Evolutionary conservation across 1,140 invertebrate species (phyloP).

Genomic region (Temnothorax nylanderi): DNA sequence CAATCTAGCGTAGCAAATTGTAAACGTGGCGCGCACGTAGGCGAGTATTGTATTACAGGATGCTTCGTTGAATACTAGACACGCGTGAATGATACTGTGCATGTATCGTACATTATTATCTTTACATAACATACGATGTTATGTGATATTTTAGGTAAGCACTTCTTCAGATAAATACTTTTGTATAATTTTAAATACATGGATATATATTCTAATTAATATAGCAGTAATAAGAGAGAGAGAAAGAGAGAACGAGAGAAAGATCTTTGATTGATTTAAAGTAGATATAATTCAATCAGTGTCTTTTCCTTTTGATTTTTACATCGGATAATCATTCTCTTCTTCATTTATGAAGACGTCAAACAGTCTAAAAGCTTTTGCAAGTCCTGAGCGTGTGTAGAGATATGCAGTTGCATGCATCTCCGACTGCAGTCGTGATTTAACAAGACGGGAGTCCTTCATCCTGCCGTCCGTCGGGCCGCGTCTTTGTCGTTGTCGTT

Average conservation of each 20-base stretch:
- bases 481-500: slow-evolving; percentile 56
- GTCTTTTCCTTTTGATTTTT: neutral
- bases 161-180: neutral
- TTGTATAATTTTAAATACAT: neutral
- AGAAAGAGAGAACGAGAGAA: neutral
- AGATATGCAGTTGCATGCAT: slow-evolving; percentile 34
- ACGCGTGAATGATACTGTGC: slow-evolving; percentile 14
- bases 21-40: slow-evolving; percentile 25
- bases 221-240: neutral
- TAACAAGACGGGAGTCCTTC: slow-evolving; percentile 70
- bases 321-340: neutral
- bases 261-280: neutral
- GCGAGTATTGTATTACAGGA: slow-evolving; percentile 40
- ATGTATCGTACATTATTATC: slow-evolving; percentile 17
- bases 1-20: slow-evolving; percentile 22
- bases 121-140: slow-evolving; percentile 15
- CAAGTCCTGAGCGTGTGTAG: neutral
- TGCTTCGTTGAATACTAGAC: neutral
- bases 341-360: neutral
- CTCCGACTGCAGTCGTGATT: slow-evolving; percentile 49
- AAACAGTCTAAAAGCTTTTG: neutral
- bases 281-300: neutral
- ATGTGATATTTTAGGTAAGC: neutral
- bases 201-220: neutral
- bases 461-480: slow-evolving; percentile 62